Percentiles rank a stretch among this genome's conserved stretches.
These are phyloP conservation scores for Operophtera brumata DNA, from an alignment of 2,888 invertebrate genomes.

Conservation along the genomic window DNA sequence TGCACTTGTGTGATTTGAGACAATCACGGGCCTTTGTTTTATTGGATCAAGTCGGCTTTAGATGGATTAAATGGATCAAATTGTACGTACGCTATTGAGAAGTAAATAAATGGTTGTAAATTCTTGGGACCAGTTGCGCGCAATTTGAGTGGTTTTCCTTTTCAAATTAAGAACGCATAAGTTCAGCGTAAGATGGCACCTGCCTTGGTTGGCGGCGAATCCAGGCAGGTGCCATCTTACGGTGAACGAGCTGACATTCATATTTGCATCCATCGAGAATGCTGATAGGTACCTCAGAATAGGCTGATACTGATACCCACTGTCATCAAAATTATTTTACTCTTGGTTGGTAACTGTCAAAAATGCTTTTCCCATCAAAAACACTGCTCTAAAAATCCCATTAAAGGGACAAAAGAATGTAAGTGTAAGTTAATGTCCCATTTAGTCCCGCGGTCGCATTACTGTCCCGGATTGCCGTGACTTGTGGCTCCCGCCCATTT, in stretches of 20 bases:
- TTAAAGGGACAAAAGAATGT: conserved; percentile 20
- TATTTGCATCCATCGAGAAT: too few species aligned
- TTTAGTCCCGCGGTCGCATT: conserved; percentile 14
- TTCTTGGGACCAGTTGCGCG: conserved; percentile 9
- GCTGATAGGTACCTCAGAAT: too few species aligned
- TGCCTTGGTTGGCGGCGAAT: too few species aligned
- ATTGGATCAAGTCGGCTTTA: conserved; percentile 59
- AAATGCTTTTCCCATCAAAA: neutral
- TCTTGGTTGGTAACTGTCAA: neutral
- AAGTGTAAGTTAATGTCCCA: conserved; percentile 16
- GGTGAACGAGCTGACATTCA: too few species aligned
- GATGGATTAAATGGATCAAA: conserved; percentile 26
- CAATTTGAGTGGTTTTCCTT: conserved; percentile 13
- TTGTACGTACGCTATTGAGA: conserved; percentile 13
- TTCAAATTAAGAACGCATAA: conserved; percentile 12
- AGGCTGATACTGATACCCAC: too few species aligned
- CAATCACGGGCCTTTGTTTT: conserved; percentile 69
- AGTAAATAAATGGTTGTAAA: conserved; percentile 17
- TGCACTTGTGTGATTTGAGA: conserved; percentile 73
- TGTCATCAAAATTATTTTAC: neutral
- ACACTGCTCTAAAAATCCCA: conserved; percentile 2
- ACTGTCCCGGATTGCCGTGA: conserved; percentile 20
- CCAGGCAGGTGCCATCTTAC: too few species aligned
- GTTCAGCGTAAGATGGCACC: too few species aligned
- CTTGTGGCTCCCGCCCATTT: conserved; percentile 17